phyloP scores from a whole-genome alignment of 2,113 vertebrate genomes.

The Notarius quadriscutis region DNA sequence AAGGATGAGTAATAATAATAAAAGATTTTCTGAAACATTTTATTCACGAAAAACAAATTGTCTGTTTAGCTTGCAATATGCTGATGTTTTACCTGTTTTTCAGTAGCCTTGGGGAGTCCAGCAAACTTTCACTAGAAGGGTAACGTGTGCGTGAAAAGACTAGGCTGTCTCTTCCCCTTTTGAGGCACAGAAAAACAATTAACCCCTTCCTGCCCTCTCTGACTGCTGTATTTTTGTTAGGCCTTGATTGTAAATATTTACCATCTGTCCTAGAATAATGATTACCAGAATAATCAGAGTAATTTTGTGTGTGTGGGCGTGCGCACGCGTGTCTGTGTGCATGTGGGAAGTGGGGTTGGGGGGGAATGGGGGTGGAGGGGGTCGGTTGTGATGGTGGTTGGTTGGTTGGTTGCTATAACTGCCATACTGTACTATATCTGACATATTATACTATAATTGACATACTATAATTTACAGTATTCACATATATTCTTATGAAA shows the following conservation, averaged over 20 bases:
- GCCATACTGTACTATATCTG: no score
- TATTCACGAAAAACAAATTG: background rate
- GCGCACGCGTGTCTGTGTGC: no score
- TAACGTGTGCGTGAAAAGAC: slow-evolving; percentile 63
- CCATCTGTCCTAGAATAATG: background rate
- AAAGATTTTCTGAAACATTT: background rate
- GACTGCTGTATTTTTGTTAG: slow-evolving; percentile 16
- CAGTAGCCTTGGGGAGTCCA: slow-evolving; percentile 52
- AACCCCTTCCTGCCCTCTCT: slow-evolving; percentile 68
- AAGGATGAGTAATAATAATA: background rate
- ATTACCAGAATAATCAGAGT: background rate
- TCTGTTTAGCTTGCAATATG: background rate
- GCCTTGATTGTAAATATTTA: slow-evolving; percentile 1
- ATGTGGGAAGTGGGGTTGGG: no score
- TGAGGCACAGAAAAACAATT: slow-evolving; percentile 59
- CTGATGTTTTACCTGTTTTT: slow-evolving; percentile 49
- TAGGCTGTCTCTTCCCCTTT: slow-evolving; percentile 59
- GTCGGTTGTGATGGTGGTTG: no score
- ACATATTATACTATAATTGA: no score
- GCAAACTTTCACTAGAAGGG: slow-evolving; percentile 58
- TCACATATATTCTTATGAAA: background rate
- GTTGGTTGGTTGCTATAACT: background rate
- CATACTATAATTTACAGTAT: background rate
- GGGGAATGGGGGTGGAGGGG: no score
- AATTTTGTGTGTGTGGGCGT: background rate